Evolutionary conservation across 1,140 invertebrate genomes (phyloP), one percentile per base, ranked within the genome.

Genomic region (Drosophila oshimai): DNA sequence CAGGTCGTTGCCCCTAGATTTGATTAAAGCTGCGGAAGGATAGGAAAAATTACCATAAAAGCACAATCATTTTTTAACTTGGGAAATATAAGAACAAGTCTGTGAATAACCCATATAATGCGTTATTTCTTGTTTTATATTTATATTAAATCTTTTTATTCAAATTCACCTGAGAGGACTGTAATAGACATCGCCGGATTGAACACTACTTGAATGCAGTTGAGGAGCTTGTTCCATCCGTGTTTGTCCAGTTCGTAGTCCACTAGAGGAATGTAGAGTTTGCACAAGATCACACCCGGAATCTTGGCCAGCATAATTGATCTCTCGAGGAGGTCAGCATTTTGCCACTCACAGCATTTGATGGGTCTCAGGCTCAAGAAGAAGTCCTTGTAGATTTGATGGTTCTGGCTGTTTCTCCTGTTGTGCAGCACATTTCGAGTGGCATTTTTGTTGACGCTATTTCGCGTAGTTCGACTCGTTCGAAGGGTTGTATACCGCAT

Each of bases 211-310:
- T 72, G 62, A 6, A 68, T 0, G 28, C 54, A 58, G 22, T 72
- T 72, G n/a, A 72, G 24, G 0, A 72, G 53, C 22, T 72, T 72
- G 31, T 55, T 58, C 69, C 69, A 72, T 18, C 62, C 69, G 28
- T 72, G 54, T 3, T 46, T 68, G 6, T 72, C 10, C 31, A 68
- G 4, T 9, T 72, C 62, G 22, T 39, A 50, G 26, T 72, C 53
- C 7, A 72, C 69, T 22, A 60, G 12, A 0, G 69, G 69, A 13
- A 72, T 68, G 18, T 60, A 68, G 10, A 46, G n/a, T 9, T 28
- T 33, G 31, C 45, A 39, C 0, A 72, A 3, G 3, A 72, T 5
- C 0, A 39, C 39, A 2, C n/a, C 28, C 1, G 69, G 69, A 0
- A 22, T 46, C 31, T 37, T 36, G n/a, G 28, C 18, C 13, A 72